phyloP scores from a whole-genome alignment of 2,888 invertebrate genomes.

The Trichogramma evanescens region DNA sequence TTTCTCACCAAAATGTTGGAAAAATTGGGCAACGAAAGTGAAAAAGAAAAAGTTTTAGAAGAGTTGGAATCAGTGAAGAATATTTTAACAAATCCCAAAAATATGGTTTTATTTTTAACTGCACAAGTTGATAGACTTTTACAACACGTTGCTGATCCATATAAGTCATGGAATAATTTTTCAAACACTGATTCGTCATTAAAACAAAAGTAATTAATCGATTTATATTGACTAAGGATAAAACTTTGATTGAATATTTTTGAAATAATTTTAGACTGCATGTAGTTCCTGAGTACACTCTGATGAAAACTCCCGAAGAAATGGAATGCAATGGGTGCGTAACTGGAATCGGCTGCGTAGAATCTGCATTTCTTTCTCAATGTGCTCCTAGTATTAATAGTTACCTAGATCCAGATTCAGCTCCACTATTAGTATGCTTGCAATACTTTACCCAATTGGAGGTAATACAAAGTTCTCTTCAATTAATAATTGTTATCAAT shows the following conservation, averaged over 20 bases:
- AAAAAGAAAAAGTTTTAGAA: slow-evolving; percentile 48
- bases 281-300: slow-evolving; percentile 48
- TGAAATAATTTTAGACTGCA: slow-evolving; percentile 38
- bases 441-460: slow-evolving; percentile 84
- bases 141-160: slow-evolving; percentile 47
- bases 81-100: slow-evolving; percentile 55
- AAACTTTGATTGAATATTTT: not conserved
- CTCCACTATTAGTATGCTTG: slow-evolving; percentile 69
- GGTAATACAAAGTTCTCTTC: slow-evolving; percentile 46
- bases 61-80: slow-evolving; percentile 53
- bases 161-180: slow-evolving; percentile 53
- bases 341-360: slow-evolving; percentile 74
- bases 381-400: slow-evolving; percentile 61
- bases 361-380: slow-evolving; percentile 69
- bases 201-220: slow-evolving; percentile 36
- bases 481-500: not conserved
- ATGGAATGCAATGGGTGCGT: slow-evolving; percentile 55
- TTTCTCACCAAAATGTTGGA: slow-evolving; percentile 66
- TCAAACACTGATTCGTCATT: slow-evolving; percentile 27
- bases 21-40: slow-evolving; percentile 51
- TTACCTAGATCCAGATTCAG: slow-evolving; percentile 58
- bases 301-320: slow-evolving; percentile 43
- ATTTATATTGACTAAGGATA: slow-evolving; percentile 2
- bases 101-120: slow-evolving; percentile 65
- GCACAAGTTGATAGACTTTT: slow-evolving; percentile 60